These are phyloP conservation scores for Aproaerema taeniolella DNA, from an alignment of 2,888 invertebrate species.

Conservation along the genomic window DNA sequence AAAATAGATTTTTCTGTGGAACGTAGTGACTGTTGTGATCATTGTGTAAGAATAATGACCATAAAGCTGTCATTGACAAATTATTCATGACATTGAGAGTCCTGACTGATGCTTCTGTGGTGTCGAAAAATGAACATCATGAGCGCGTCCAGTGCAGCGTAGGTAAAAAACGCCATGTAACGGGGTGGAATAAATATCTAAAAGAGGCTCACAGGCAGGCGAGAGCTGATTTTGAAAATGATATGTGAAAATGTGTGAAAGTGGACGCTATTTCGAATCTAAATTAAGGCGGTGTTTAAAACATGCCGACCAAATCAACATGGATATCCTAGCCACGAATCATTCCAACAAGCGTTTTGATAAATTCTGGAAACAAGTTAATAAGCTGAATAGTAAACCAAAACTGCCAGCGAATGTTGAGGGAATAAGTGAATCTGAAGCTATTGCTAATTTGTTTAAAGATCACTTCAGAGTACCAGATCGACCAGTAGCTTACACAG, in stretches of 20 bases:
- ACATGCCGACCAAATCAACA: background rate
- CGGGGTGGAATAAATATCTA: too few species aligned
- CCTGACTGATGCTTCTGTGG: too few species aligned
- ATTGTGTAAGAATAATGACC: too few species aligned
- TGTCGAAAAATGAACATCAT: too few species aligned
- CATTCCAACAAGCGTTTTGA: background rate
- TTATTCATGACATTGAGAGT: too few species aligned
- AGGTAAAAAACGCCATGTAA: too few species aligned
- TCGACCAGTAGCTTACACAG: background rate
- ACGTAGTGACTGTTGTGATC: too few species aligned
- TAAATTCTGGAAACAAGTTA: slow-evolving; percentile 8
- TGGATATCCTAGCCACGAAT: slow-evolving; percentile 2
- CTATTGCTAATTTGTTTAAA: slow-evolving; percentile 1
- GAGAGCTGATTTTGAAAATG: too few species aligned
- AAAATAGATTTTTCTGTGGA: too few species aligned
- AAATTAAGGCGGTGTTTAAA: slow-evolving; percentile 1
- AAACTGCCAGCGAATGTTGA: background rate
- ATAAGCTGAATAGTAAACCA: background rate
- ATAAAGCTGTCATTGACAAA: too few species aligned
- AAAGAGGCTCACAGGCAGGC: too few species aligned
- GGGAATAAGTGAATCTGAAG: background rate
- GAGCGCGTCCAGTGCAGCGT: too few species aligned
- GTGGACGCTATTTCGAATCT: slow-evolving; percentile 1
- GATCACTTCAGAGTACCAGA: background rate
- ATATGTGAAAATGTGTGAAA: background rate